A percentile compares a stretch with the other conserved stretches of the same genome.
Conservation (phyloP, 1,140 invertebrate species). For the Saccostrea echinata region DNA sequence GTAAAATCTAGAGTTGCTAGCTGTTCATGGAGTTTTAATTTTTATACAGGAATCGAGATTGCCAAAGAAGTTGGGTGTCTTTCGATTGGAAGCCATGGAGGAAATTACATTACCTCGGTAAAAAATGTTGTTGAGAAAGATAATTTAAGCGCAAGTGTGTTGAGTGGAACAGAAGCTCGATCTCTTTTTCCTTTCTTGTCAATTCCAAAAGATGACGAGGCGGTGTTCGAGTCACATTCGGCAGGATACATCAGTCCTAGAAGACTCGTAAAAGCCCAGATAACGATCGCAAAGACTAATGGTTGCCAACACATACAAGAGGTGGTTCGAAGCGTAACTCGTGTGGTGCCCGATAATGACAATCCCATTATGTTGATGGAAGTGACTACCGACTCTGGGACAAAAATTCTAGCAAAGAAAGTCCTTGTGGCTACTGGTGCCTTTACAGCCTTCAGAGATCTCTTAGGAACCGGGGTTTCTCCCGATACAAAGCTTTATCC, state of each 20-base stretch:
- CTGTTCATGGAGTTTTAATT: background rate
- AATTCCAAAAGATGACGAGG: conserved; percentile 42
- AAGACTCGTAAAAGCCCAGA: conserved; percentile 57
- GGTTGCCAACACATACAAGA: conserved; percentile 57
- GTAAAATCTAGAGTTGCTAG: no score
- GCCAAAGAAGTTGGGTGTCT: conserved; percentile 41
- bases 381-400: conserved; percentile 55
- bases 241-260: conserved; percentile 65
- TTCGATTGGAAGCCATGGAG: background rate
- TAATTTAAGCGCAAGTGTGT: background rate
- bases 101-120: conserved; percentile 10
- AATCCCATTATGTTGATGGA: conserved; percentile 49
- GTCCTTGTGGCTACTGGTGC: conserved; percentile 66
- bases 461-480: conserved; percentile 45
- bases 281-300: conserved; percentile 42
- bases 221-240: conserved; percentile 47
- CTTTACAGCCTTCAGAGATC: conserved; percentile 59
- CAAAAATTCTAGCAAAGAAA: conserved; percentile 42
- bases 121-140: conserved; percentile 10
- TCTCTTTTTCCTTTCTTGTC: conserved; percentile 56
- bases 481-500: conserved; percentile 41
- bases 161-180: conserved; percentile 21
- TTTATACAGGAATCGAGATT: conserved; percentile 40
- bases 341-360: conserved; percentile 29
- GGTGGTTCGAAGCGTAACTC: conserved; percentile 42